These are phyloP conservation scores for Blennius ocellaris DNA, from an alignment of 2,113 vertebrate genomes.

Conservation along the genomic window DNA sequence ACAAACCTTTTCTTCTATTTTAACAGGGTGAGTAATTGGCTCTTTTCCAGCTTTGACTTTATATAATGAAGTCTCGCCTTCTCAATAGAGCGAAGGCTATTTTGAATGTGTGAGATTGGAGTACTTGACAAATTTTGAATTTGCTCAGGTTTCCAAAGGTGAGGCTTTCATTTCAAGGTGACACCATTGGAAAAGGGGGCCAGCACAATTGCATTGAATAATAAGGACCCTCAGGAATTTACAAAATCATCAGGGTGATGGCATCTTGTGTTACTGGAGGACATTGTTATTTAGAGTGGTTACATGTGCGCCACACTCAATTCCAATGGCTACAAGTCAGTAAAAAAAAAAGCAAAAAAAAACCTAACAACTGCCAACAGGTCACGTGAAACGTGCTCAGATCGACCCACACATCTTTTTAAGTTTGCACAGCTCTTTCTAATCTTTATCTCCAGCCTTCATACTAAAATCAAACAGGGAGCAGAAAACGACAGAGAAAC, in stretches of 20 bases:
- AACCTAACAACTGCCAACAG: background rate
- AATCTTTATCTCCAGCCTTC: slow-evolving; percentile 39
- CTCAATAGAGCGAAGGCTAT: slow-evolving; percentile 34
- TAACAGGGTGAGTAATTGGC: slow-evolving; percentile 10
- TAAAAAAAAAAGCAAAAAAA: slow-evolving; percentile 29
- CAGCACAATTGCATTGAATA: background rate
- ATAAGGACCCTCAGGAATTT: background rate
- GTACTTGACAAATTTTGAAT: background rate
- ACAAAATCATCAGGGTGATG: slow-evolving; percentile 3
- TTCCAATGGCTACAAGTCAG: slow-evolving; percentile 21
- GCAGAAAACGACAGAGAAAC: slow-evolving; percentile 46
- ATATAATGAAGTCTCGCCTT: slow-evolving; percentile 18
- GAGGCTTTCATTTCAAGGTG: slow-evolving; percentile 7
- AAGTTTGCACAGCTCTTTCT: slow-evolving; percentile 16
- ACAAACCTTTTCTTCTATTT: slow-evolving; percentile 26
- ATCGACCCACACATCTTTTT: slow-evolving; percentile 15
- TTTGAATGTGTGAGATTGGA: slow-evolving; percentile 36
- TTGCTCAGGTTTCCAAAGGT: slow-evolving; percentile 13
- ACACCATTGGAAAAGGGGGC: slow-evolving; percentile 6
- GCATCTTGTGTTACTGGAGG: slow-evolving; percentile 14
- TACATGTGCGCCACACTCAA: slow-evolving; percentile 27
- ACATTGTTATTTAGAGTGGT: slow-evolving; percentile 27
- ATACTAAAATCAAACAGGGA: slow-evolving; percentile 48
- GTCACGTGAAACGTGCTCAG: slow-evolving; percentile 38
- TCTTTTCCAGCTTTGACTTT: slow-evolving; percentile 31